A percentile compares a stretch with the other conserved stretches of the same genome.
These are phyloP conservation scores for Timema podura DNA, from an alignment of 2,888 invertebrate genomes.

Conservation along the genomic window DNA sequence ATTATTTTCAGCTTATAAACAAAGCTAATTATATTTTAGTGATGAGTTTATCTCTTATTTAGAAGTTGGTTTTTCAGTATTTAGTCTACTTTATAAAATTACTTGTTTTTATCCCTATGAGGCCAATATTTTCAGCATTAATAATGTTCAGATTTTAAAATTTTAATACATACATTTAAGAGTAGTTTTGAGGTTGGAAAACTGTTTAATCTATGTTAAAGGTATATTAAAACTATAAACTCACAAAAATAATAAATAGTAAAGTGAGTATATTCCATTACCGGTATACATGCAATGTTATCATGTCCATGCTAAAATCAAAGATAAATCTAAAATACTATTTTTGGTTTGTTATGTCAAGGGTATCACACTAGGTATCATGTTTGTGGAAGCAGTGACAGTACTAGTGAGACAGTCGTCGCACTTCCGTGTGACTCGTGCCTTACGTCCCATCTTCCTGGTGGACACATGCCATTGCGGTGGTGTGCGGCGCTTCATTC, in stretches of 20 bases:
- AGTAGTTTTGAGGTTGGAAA: too few species aligned
- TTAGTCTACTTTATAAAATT: too few species aligned
- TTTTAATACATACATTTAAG: too few species aligned
- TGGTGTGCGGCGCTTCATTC: conserved; percentile 56
- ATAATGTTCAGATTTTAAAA: too few species aligned
- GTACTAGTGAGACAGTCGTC: conserved; percentile 76
- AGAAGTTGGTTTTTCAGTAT: too few species aligned
- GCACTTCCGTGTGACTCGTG: conserved; percentile 83
- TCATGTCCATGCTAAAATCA: not conserved
- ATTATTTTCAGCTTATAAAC: too few species aligned
- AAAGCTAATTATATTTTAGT: too few species aligned
- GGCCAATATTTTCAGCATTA: too few species aligned
- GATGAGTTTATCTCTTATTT: too few species aligned
- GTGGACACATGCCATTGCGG: conserved; percentile 82
- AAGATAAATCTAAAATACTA: too few species aligned
- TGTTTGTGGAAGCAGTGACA: conserved; percentile 77
- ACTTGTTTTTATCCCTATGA: too few species aligned
- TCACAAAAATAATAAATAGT: not conserved
- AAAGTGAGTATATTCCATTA: not conserved
- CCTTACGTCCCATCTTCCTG: conserved; percentile 81
- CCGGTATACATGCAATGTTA: not conserved
- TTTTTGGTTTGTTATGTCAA: conserved; percentile 43
- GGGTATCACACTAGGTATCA: conserved; percentile 70
- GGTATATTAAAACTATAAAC: not conserved
- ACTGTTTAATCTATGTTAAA: too few species aligned